Evolutionary conservation across 2,113 vertebrate species (phyloP).

Genomic region (Fukomys damarensis): DNA sequence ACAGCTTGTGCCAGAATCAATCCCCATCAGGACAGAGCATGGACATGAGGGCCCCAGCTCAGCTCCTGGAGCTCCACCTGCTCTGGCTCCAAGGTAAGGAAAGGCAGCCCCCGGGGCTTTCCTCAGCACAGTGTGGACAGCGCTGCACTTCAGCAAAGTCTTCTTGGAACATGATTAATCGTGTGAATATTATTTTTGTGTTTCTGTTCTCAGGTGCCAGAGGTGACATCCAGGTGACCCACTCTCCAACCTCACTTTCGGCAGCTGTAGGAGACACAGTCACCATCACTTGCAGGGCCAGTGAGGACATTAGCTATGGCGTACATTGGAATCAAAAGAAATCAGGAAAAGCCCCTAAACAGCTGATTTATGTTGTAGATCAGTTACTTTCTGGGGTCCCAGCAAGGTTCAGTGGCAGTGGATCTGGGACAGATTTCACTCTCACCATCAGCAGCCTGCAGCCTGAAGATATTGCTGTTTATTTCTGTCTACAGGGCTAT

Average conservation of each 20-base stretch:
- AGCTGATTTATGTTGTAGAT: background rate
- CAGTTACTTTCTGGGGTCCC: background rate
- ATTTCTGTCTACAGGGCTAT: background rate
- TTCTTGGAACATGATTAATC: background rate
- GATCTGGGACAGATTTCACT: background rate
- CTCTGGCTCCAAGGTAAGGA: background rate
- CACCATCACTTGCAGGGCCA: background rate
- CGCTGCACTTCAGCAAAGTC: background rate
- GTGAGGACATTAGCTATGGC: fast-evolving
- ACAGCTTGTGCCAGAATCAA: no score
- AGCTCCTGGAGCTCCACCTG: background rate
- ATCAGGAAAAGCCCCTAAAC: background rate
- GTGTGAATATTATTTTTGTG: background rate
- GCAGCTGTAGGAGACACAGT: background rate
- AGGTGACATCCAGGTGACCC: background rate
- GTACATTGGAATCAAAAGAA: conserved; percentile 34
- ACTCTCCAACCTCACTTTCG: background rate
- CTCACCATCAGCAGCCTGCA: background rate
- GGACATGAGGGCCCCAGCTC: background rate
- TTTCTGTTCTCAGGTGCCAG: background rate
- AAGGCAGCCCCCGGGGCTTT: no score
- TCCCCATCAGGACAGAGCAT: background rate
- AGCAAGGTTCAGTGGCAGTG: background rate
- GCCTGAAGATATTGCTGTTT: background rate
- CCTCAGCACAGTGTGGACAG: fast-evolving